Evolutionary conservation across 2,797 vertebrate genomes (phyloP).

Genomic region (Lagodon rhomboides): DNA sequence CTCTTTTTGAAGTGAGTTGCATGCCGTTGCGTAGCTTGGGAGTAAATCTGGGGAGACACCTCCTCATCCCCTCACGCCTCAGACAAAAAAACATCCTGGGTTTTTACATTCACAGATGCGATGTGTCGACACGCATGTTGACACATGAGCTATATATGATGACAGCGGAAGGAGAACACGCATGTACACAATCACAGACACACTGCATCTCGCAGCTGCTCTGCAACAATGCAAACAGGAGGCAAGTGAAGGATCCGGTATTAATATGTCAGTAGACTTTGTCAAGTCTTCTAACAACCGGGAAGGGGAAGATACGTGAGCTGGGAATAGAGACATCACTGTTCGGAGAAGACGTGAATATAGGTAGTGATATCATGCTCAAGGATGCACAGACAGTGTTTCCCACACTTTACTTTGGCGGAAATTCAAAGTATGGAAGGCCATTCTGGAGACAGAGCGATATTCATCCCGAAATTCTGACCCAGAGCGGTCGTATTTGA

Average conservation of each 20-base stretch:
- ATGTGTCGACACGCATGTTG: conserved; percentile 2
- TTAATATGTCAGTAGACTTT: not conserved
- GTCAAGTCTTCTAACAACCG: not conserved
- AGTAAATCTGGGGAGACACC: conserved; percentile 35
- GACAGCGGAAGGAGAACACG: not conserved
- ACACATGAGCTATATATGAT: not conserved
- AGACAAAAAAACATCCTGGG: conserved; percentile 6
- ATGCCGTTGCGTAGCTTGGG: conserved; percentile 42
- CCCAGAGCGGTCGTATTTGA: no score
- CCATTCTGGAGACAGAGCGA: no score
- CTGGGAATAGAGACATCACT: not conserved
- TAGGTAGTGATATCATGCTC: not conserved
- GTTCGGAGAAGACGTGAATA: not conserved
- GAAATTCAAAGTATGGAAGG: no score
- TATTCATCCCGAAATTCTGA: no score
- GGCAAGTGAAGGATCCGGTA: not conserved
- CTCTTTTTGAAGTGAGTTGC: conserved; percentile 62
- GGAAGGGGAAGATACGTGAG: not conserved
- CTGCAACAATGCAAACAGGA: not conserved
- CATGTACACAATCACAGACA: not conserved
- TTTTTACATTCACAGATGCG: conserved; percentile 22
- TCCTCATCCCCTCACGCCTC: not conserved
- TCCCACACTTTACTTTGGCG: no score
- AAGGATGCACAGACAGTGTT: not conserved
- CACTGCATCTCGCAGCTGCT: not conserved